Percentiles rank a stretch among this genome's conserved stretches.
Evolutionary conservation across 2,113 vertebrate genomes (phyloP).

Genomic region (Oncorhynchus clarkii): DNA sequence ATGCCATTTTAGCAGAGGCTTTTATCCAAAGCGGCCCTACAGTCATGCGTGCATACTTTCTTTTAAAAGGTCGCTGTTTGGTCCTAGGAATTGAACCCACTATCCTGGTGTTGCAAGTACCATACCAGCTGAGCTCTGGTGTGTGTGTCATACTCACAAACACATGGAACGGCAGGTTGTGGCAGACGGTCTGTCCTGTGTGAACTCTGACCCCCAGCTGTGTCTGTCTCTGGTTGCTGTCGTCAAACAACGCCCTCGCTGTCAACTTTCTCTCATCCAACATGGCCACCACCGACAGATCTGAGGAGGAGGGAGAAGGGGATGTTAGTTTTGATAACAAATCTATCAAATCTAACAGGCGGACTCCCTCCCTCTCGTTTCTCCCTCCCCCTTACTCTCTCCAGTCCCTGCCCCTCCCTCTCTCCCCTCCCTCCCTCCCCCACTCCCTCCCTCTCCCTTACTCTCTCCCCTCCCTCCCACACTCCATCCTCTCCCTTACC

Average conservation of each 20-base stretch:
- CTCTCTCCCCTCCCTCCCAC: too few species aligned
- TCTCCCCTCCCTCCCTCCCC: too few species aligned
- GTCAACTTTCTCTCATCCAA: slow-evolving; percentile 84
- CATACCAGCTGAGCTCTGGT: too few species aligned
- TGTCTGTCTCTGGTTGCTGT: slow-evolving; percentile 77
- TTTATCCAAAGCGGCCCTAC: too few species aligned
- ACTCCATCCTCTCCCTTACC: too few species aligned
- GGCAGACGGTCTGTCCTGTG: slow-evolving; percentile 74
- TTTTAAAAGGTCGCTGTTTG: too few species aligned
- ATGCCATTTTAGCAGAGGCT: too few species aligned
- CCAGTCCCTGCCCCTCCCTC: background rate
- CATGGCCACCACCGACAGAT: slow-evolving; percentile 73
- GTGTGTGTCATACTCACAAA: slow-evolving; percentile 74
- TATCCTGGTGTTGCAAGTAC: too few species aligned
- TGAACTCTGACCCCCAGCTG: slow-evolving; percentile 61
- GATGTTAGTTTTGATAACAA: background rate
- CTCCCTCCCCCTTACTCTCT: background rate
- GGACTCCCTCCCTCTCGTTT: background rate
- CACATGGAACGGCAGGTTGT: slow-evolving; percentile 83
- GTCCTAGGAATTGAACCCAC: too few species aligned
- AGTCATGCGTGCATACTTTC: too few species aligned
- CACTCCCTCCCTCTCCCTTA: background rate
- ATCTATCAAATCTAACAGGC: background rate
- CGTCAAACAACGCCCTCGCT: slow-evolving; percentile 82
- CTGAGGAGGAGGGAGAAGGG: slow-evolving; percentile 56